Percentiles rank a stretch among this genome's conserved stretches.
phyloP scores from a whole-genome alignment of 2,888 invertebrate species.

The Gymnosoma rotundatum region DNA sequence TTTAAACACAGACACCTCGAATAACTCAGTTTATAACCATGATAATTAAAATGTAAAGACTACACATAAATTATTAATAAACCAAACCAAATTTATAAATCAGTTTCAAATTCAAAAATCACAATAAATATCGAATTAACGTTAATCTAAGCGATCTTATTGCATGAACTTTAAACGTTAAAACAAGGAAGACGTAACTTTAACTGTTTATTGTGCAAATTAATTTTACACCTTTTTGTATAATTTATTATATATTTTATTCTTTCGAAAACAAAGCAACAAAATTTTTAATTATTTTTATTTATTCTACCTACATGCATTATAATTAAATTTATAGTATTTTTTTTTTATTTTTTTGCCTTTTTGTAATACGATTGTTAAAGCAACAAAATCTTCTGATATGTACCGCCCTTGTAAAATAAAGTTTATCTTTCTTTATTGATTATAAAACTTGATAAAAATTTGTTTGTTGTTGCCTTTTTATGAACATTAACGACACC shows the following conservation, averaged over 20 bases:
- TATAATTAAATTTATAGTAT: constrained; percentile 30
- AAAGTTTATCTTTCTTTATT: constrained; percentile 58
- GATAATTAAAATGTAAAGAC: too few relatives aligned
- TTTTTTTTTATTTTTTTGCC: background rate
- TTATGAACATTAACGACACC: constrained; percentile 3
- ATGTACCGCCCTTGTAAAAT: constrained; percentile 59
- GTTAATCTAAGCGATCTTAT: too few relatives aligned
- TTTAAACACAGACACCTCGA: too few relatives aligned
- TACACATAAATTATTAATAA: too few relatives aligned
- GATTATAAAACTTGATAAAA: constrained; percentile 62
- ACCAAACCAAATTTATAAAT: too few relatives aligned
- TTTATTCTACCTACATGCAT: constrained; percentile 37
- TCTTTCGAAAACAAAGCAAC: background rate
- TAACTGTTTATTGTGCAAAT: background rate
- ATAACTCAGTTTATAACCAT: too few relatives aligned
- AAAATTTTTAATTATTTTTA: constrained; percentile 40
- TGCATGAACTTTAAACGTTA: too few relatives aligned
- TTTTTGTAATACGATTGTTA: background rate
- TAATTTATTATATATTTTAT: background rate
- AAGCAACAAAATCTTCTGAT: constrained; percentile 10
- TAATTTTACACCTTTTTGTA: background rate
- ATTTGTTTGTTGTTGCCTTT: constrained; percentile 3
- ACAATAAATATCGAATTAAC: too few relatives aligned
- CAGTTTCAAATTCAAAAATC: too few relatives aligned
- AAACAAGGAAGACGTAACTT: too few relatives aligned